phyloP scores from a whole-genome alignment of 2,888 invertebrate species.

The Petrolisthes manimaculis region DNA sequence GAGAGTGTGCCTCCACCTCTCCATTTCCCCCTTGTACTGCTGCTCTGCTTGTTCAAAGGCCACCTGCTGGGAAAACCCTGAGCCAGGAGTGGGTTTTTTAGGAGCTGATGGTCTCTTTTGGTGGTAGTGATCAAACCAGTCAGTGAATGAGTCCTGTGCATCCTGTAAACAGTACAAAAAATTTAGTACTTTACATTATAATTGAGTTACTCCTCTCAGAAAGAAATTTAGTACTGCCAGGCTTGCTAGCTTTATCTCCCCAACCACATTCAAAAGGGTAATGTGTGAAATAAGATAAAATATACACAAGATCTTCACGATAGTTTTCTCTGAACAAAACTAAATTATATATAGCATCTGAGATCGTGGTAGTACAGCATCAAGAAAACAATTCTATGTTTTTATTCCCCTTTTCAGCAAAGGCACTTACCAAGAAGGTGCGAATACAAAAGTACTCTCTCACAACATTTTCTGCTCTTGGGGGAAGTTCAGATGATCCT shows the following conservation, averaged over 20 bases:
- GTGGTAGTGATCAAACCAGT: slow-evolving; percentile 88
- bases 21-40: slow-evolving; percentile 82
- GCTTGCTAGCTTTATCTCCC: too few species aligned
- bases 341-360: too few species aligned
- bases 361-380: too few species aligned
- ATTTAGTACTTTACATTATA: too few species aligned
- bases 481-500: slow-evolving; percentile 71
- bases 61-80: slow-evolving; percentile 86
- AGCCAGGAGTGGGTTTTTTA: slow-evolving; percentile 67
- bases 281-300: too few species aligned
- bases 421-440: slow-evolving; percentile 77
- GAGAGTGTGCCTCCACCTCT: slow-evolving; percentile 76
- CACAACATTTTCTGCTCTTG: slow-evolving; percentile 74
- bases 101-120: slow-evolving; percentile 79
- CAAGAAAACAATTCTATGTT: too few species aligned
- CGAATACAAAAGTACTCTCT: slow-evolving; percentile 90
- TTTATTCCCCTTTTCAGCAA: too few species aligned
- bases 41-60: slow-evolving; percentile 87
- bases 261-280: too few species aligned
- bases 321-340: too few species aligned
- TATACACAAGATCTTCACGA: too few species aligned
- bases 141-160: slow-evolving; percentile 87
- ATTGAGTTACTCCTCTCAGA: too few species aligned
- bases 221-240: too few species aligned
- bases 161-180: slow-evolving; percentile 72